Evolutionary conservation across 2,888 invertebrate genomes (phyloP), one percentile per base, ranked within the genome.

Genomic region (Megastigmus dorsalis): DNA sequence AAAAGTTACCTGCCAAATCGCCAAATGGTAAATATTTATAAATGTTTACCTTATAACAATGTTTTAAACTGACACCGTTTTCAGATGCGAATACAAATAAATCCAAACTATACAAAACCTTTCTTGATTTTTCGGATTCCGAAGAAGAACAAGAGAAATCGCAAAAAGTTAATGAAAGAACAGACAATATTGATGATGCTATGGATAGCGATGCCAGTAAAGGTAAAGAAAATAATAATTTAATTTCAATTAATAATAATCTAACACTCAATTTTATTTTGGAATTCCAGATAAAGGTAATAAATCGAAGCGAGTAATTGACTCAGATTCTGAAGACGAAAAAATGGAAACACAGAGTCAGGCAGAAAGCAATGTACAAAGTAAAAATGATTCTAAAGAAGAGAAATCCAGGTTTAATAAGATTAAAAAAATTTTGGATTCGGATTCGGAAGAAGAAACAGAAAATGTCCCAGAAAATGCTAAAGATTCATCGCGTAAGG

Each of bases 41-140:
- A n/a, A n/a, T n/a, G n/a, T n/a, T n/a, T n/a, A n/a, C n/a, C n/a
- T n/a, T n/a, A n/a, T n/a, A n/a, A n/a, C n/a, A n/a, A 2, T 45
- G 45, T 18, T 18, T 6, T 45, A 45, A 18, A 45, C 7, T 18
- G 45, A 50, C 3, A 9, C 15, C 0, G 9, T 20, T 66, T 60
- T 15, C 7, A 57, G 48, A 20, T 28, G 26, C 0, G 20, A 55
- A 23, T 18, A 38, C 28, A 36, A 36, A 3, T 20, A n/a, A 63
- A 48, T 38, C 59, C 10, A 81, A 77, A 28, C 80, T 82, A 43
- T 69, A 77, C n/a, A 79, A 68, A 36, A n/a, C 70, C 4, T 26
- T 81, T 13, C 41, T 74, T 2, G 79, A 78, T 62, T 79, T 80
- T 0, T 82, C 82, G 0, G 84, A 83, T 54, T 84, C 83, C 3